Percentiles rank a stretch among this genome's conserved stretches.
Evolutionary conservation across 2,888 invertebrate species (phyloP).

Genomic region (Polydrusus tereticollis): DNA sequence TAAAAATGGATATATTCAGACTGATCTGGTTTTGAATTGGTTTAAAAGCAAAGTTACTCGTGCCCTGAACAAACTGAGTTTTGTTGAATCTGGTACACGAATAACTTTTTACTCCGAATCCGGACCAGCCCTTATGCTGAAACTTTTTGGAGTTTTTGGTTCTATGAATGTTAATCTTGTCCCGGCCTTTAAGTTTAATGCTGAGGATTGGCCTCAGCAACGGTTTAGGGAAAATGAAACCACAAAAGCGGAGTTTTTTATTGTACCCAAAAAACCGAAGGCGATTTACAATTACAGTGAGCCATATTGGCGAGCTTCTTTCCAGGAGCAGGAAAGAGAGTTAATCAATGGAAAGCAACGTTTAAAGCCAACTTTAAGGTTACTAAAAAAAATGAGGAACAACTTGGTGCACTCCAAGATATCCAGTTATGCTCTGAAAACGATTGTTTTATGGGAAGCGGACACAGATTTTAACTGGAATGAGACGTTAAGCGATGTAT

Average conservation of each 20-base stretch:
- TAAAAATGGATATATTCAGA: slow-evolving; percentile 30
- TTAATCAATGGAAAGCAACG: slow-evolving; percentile 22
- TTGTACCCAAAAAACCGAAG: slow-evolving; percentile 35
- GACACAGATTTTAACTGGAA: slow-evolving; percentile 14
- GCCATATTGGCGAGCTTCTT: slow-evolving; percentile 37
- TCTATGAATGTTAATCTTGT: slow-evolving; percentile 28
- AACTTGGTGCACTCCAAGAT: slow-evolving; percentile 15
- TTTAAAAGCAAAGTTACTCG: slow-evolving; percentile 17
- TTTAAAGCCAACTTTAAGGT: slow-evolving; percentile 32
- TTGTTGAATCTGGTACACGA: background rate
- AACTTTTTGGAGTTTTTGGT: slow-evolving; percentile 9
- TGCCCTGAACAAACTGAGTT: slow-evolving; percentile 5
- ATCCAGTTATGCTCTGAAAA: slow-evolving; percentile 38
- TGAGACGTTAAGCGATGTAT: slow-evolving; percentile 8
- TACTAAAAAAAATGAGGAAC: slow-evolving; percentile 39
- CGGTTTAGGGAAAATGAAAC: slow-evolving; percentile 3
- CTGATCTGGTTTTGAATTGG: slow-evolving; percentile 35
- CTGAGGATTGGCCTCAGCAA: slow-evolving; percentile 23
- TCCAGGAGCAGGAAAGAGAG: slow-evolving; percentile 38
- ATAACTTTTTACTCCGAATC: slow-evolving; percentile 10
- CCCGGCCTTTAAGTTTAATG: slow-evolving; percentile 34
- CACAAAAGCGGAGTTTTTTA: slow-evolving; percentile 9
- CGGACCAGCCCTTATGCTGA: slow-evolving; percentile 36
- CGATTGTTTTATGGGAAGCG: slow-evolving; percentile 19
- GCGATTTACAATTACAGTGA: background rate